A percentile compares a stretch with the other conserved stretches of the same genome.
Conservation (phyloP, 2,113 vertebrate genomes). For the Arvicanthis niloticus region DNA sequence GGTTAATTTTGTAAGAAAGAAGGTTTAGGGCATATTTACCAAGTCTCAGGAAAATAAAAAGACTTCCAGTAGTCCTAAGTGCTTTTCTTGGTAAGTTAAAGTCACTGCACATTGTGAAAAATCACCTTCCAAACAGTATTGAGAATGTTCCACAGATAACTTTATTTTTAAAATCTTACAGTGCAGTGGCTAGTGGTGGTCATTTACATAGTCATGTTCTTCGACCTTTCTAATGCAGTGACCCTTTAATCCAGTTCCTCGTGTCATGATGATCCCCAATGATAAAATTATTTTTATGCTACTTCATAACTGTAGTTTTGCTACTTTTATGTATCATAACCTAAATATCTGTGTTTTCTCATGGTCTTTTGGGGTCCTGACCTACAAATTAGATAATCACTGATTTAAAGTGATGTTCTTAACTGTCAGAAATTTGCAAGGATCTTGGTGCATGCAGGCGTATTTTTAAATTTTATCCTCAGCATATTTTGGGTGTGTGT, state of each 20-base stretch:
- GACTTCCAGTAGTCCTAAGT: neutral
- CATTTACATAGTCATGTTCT: neutral
- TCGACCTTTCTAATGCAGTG: neutral
- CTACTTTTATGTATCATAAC: neutral
- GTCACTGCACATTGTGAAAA: neutral
- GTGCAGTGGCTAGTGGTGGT: neutral
- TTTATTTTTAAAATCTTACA: slow-evolving; percentile 24
- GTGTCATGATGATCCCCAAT: neutral
- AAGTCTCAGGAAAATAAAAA: neutral
- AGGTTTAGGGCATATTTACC: neutral
- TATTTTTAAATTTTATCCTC: neutral
- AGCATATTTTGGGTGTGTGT: neutral
- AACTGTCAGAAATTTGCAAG: neutral
- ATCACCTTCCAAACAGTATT: neutral
- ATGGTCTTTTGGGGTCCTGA: neutral
- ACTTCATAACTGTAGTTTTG: neutral
- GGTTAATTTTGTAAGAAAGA: neutral
- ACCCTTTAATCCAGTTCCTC: neutral
- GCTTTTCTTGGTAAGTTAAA: slow-evolving; percentile 8
- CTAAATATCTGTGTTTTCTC: neutral
- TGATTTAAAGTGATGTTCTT: neutral
- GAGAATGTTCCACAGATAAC: neutral
- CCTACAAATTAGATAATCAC: neutral
- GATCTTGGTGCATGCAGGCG: neutral
- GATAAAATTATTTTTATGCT: neutral